Percentiles rank a stretch among this genome's conserved stretches.
These are phyloP conservation scores for Acanthosepion lycidas DNA, from an alignment of 2,888 invertebrate species.

Conservation along the genomic window DNA sequence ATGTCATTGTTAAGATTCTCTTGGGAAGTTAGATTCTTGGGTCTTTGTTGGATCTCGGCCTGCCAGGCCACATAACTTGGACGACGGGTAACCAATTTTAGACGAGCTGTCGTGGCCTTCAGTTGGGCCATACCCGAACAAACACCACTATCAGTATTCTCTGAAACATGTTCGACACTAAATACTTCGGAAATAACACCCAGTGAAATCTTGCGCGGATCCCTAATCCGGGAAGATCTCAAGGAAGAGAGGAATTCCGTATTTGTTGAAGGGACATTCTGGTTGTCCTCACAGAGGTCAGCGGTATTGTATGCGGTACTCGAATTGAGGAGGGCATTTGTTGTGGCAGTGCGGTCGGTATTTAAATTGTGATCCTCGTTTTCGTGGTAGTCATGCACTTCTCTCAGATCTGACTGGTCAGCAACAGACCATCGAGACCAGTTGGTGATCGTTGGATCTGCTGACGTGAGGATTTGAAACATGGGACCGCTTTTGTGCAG, in stretches of 20 bases:
- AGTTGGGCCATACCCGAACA: slow-evolving; percentile 47
- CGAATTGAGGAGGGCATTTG: neutral
- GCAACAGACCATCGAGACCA: neutral
- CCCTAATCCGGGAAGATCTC: neutral
- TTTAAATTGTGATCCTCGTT: neutral
- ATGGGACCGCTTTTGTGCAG: neutral
- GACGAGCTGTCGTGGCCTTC: slow-evolving; percentile 49
- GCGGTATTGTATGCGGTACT: neutral
- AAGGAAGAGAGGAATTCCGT: neutral
- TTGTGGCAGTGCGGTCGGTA: neutral
- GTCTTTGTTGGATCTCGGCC: neutral
- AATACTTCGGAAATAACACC: neutral
- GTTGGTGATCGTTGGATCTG: neutral
- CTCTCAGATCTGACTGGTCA: neutral
- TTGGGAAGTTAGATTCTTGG: neutral
- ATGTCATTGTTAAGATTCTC: neutral
- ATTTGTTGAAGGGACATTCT: neutral
- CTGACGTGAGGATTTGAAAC: neutral
- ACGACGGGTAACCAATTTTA: neutral
- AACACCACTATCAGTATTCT: neutral
- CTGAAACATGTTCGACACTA: neutral
- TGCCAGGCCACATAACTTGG: slow-evolving; percentile 45
- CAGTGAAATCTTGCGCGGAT: neutral
- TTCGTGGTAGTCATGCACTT: neutral
- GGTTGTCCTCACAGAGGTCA: neutral